These are phyloP conservation scores for Zygaena filipendulae DNA, from an alignment of 2,888 invertebrate genomes.

Conservation along the genomic window DNA sequence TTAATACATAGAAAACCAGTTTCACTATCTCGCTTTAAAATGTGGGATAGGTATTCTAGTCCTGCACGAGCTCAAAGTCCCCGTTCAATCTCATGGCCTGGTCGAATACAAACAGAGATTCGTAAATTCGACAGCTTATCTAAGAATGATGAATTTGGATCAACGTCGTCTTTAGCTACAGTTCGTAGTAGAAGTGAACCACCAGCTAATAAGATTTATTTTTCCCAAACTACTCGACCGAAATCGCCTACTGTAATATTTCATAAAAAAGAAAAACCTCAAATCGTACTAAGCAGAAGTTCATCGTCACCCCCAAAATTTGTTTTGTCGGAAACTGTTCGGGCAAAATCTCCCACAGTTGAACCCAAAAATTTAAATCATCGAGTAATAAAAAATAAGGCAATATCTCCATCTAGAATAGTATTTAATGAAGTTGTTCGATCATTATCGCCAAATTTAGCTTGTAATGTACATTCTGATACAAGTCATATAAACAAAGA, in stretches of 20 bases:
- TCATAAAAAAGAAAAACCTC: constrained; percentile 32
- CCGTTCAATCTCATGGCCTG: constrained; percentile 69
- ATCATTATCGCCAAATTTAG: constrained; percentile 36
- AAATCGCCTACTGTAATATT: constrained; percentile 50
- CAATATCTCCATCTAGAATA: constrained; percentile 39
- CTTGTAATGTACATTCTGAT: constrained; percentile 22
- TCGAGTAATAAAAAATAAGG: constrained; percentile 20
- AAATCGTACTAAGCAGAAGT: constrained; percentile 18
- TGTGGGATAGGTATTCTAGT: constrained; percentile 69
- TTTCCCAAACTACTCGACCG: constrained; percentile 59
- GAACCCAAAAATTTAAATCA: constrained; percentile 20
- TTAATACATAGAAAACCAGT: constrained; percentile 77
- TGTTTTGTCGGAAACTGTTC: constrained; percentile 38
- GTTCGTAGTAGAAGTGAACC: constrained; percentile 74
- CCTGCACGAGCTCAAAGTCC: constrained; percentile 65
- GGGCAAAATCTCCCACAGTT: constrained; percentile 46
- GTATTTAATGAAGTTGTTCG: constrained; percentile 45
- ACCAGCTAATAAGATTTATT: constrained; percentile 61
- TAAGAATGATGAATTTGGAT: constrained; percentile 49
- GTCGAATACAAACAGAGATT: constrained; percentile 62
- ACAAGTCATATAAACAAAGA: constrained; percentile 18
- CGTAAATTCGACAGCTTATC: constrained; percentile 58
- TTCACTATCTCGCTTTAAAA: constrained; percentile 76
- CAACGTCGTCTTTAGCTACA: constrained; percentile 53
- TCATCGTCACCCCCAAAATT: constrained; percentile 38